These are phyloP conservation scores for Epinotia brunnichana DNA, from an alignment of 2,888 invertebrate genomes.

Conservation along the genomic window DNA sequence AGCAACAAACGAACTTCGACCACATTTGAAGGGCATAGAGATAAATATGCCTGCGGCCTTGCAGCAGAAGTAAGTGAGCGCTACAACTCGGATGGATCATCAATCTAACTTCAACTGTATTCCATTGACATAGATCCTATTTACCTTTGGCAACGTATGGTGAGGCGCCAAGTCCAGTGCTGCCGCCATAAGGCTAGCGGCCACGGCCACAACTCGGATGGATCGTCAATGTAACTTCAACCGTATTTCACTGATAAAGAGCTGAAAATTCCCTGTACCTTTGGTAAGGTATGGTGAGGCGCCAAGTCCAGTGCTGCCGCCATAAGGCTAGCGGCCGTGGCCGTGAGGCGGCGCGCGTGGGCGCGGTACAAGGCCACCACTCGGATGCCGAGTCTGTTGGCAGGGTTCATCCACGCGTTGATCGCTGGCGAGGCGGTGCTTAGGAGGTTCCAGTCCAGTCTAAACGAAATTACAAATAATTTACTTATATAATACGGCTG, in stretches of 20 bases:
- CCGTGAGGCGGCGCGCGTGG: conserved; percentile 90
- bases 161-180: conserved; percentile 89
- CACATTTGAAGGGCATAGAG: too few relatives aligned
- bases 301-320: conserved; percentile 95
- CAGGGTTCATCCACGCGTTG: conserved; percentile 99
- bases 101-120: not conserved
- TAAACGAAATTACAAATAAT: conserved; percentile 81
- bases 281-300: conserved; percentile 90
- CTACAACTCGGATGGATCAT: not conserved
- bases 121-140: conserved; percentile 62
- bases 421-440: conserved; percentile 98
- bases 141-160: conserved; percentile 90
- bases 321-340: conserved; percentile 97
- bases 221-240: not conserved
- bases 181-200: not conserved
- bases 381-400: conserved; percentile 93
- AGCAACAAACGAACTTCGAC: too few relatives aligned
- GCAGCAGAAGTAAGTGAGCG: too few relatives aligned
- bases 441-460: conserved; percentile 97
- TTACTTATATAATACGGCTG: too few relatives aligned
- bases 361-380: conserved; percentile 91
- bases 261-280: conserved; percentile 75
- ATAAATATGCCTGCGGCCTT: too few relatives aligned
- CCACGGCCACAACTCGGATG: not conserved
- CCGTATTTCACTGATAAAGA: conserved; percentile 63